phyloP scores from a whole-genome alignment of 2,888 invertebrate genomes.

The Standfussiana lucernea region DNA sequence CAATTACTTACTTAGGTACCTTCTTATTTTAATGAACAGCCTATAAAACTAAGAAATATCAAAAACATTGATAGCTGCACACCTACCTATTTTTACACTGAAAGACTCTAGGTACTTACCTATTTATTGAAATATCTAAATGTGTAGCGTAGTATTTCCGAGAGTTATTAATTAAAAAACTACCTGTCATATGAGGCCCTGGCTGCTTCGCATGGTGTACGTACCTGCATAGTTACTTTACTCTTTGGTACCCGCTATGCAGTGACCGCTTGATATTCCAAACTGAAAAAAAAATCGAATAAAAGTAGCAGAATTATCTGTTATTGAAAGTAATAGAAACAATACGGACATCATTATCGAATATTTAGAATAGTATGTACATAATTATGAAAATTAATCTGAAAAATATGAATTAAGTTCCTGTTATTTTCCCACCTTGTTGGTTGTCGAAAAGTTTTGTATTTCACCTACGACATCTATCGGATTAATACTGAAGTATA shows the following conservation, averaged over 20 bases:
- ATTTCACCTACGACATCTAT: constrained; percentile 10
- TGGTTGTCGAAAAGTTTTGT: background rate
- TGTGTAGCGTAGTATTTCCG: too few species aligned
- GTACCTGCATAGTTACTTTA: too few species aligned
- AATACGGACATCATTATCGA: background rate
- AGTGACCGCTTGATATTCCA: background rate
- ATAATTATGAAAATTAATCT: background rate
- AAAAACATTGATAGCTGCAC: too few species aligned
- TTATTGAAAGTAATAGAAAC: constrained; percentile 1
- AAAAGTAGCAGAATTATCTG: background rate
- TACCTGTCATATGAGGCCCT: background rate
- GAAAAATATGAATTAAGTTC: background rate
- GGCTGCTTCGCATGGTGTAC: background rate
- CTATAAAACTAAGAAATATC: too few species aligned
- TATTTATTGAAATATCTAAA: background rate
- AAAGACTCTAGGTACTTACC: too few species aligned
- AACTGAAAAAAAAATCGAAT: background rate
- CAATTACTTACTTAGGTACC: too few species aligned
- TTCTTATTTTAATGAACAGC: too few species aligned
- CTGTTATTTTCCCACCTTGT: background rate
- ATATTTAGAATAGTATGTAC: background rate
- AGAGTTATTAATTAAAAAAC: background rate
- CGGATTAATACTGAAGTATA: background rate
- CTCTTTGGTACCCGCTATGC: too few species aligned
- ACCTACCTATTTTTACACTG: too few species aligned